phyloP scores from a whole-genome alignment of 2,888 invertebrate genomes.

The Ecdyonurus torrentis region DNA sequence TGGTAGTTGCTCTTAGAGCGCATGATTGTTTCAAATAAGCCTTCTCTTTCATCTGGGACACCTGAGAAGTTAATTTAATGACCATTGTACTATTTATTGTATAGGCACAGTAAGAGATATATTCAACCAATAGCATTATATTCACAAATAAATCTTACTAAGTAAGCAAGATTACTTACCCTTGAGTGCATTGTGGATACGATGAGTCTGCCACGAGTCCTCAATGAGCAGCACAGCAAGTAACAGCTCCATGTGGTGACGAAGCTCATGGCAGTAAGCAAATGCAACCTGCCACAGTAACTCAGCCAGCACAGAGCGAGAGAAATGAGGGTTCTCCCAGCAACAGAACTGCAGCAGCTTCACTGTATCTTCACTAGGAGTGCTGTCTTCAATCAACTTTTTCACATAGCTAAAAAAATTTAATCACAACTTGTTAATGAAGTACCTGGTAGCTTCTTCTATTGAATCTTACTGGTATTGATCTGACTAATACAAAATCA shows the following conservation, averaged over 20 bases:
- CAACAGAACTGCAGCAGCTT: conserved; percentile 83
- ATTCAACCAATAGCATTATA: too few relatives aligned
- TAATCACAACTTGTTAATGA: too few relatives aligned
- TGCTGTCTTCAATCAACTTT: conserved; percentile 87
- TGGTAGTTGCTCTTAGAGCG: conserved; percentile 89
- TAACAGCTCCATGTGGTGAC: conserved; percentile 80
- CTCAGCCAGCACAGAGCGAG: conserved; percentile 74
- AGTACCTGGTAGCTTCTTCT: too few relatives aligned
- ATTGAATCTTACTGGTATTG: too few relatives aligned
- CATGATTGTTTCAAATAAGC: conserved; percentile 81
- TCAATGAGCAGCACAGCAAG: conserved; percentile 75
- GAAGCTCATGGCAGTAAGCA: conserved; percentile 85
- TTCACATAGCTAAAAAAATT: conserved; percentile 80
- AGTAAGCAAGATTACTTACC: conserved; percentile 29
- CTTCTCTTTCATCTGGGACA: conserved; percentile 72
- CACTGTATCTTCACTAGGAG: conserved; percentile 78
- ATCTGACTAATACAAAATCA: too few relatives aligned
- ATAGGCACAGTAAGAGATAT: too few relatives aligned
- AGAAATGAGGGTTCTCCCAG: conserved; percentile 94
- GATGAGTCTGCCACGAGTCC: conserved; percentile 91
- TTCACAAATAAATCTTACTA: too few relatives aligned
- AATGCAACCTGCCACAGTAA: conserved; percentile 75
- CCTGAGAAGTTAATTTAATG: conserved; percentile 26
- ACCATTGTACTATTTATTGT: too few relatives aligned
- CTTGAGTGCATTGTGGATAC: conserved; percentile 85